Evolutionary conservation across 2,797 vertebrate genomes (phyloP), one percentile per base, ranked within the genome.

Genomic region (Notolepis coatsorum): DNA sequence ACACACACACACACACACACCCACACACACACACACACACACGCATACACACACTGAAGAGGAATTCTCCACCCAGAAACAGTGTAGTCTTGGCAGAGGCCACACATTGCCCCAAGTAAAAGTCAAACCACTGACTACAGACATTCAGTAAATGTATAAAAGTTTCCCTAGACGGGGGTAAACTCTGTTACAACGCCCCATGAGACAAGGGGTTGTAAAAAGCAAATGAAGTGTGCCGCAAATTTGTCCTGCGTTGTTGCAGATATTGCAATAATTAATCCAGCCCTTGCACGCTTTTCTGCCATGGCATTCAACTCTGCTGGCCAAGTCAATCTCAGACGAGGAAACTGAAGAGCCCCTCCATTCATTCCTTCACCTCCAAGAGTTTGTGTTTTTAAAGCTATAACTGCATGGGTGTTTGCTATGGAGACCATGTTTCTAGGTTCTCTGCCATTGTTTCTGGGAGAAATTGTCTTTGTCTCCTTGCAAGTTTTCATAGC

Each of bases 171-270:
- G 74, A 79, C 64, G 61, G 53, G 69, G 71, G 54, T 86, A 84
- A 89, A 71, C 75, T 75, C 59, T 17, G 70, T 72, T 77, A 71
- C 56, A 58, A 76, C 77, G 75, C 68, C 77, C 83, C 76, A 49
- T 4, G 77, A 85, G 86, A 88, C 68, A 77, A 48, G 50, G 17
- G 35, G 53, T 53, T 63, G 64, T 88, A 88, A 90, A n/a, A 90
- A 82, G 48, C 66, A 87, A 84, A 87, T 83, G 69, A 89, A 88
- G 84, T 86, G 82, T 84, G 77, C 65, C 65, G 75, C 77, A 81
- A 88, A 86, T 88, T 81, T 84, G 77, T 70, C 58, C 56, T 64
- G 77, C 68, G 70, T 85, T 88, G 62, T 78, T 68, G 71, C 70
- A 78, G 70, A 84, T 84, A 82, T 81, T 78, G 68, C 67, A 73